A percentile compares a stretch with the other conserved stretches of the same genome.
phyloP scores from a whole-genome alignment of 1,140 invertebrate genomes.

The Diprion similis region DNA sequence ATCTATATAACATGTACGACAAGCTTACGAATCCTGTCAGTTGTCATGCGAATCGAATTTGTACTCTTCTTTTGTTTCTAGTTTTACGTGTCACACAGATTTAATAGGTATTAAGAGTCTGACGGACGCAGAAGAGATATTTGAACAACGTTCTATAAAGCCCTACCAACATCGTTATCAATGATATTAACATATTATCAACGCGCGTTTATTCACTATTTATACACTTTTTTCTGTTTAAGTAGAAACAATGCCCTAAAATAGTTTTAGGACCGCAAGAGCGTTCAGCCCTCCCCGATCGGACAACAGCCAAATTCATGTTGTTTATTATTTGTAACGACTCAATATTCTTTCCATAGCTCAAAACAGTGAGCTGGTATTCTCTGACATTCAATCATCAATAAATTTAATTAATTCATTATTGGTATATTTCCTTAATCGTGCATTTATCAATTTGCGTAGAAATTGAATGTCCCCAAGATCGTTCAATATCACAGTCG shows the following conservation, averaged over 20 bases:
- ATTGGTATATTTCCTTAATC: slow-evolving; percentile 45
- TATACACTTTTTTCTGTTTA: slow-evolving; percentile 34
- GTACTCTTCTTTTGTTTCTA: slow-evolving; percentile 52
- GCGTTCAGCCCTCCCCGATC: slow-evolving; percentile 58
- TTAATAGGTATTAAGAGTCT: background rate
- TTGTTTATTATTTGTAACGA: slow-evolving; percentile 50
- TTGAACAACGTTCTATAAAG: slow-evolving; percentile 34
- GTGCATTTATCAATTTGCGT: slow-evolving; percentile 48
- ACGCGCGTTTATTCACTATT: slow-evolving; percentile 30
- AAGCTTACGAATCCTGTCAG: slow-evolving; percentile 50
- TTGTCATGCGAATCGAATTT: slow-evolving; percentile 58
- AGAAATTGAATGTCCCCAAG: slow-evolving; percentile 61
- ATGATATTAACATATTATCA: slow-evolving; percentile 27
- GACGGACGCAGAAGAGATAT: background rate
- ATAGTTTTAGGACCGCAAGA: slow-evolving; percentile 46
- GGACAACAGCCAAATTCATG: slow-evolving; percentile 55
- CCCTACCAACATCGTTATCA: slow-evolving; percentile 37
- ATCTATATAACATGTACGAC: slow-evolving; percentile 55
- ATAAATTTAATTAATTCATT: slow-evolving; percentile 46
- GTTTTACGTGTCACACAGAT: slow-evolving; percentile 10
- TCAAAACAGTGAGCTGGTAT: slow-evolving; percentile 36
- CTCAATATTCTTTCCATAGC: slow-evolving; percentile 49
- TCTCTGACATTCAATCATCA: slow-evolving; percentile 50
- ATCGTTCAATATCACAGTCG: slow-evolving; percentile 64
- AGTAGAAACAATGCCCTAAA: slow-evolving; percentile 55